phyloP scores from a whole-genome alignment of 2,113 vertebrate genomes.

The Calypte anna region DNA sequence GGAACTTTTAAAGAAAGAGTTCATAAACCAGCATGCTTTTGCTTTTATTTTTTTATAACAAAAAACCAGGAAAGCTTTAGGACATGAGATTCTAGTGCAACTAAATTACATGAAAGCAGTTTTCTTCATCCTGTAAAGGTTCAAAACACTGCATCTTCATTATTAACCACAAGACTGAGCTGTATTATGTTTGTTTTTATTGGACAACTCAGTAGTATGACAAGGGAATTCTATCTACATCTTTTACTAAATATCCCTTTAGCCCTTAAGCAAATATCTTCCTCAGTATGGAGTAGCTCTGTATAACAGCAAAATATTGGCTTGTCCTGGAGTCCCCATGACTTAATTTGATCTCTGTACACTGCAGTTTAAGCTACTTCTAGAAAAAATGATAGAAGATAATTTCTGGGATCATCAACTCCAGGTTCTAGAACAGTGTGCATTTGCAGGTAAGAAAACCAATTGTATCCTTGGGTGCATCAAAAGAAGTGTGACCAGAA shows the following conservation, averaged over 20 bases:
- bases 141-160: background rate
- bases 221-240: too few species aligned
- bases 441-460: background rate
- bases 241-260: background rate
- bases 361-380: background rate
- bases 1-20: background rate
- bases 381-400: background rate
- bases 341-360: background rate
- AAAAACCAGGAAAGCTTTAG: background rate
- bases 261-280: background rate
- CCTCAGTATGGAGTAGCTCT: background rate
- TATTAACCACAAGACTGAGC: background rate
- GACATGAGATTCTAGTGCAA: background rate
- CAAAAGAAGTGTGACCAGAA: too few species aligned
- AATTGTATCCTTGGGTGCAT: too few species aligned
- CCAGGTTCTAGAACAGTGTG: background rate
- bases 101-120: background rate
- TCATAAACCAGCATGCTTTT: background rate
- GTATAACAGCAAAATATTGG: background rate
- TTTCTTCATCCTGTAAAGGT: background rate
- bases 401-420: background rate
- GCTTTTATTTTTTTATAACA: background rate
- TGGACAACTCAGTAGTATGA: too few species aligned
- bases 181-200: background rate
- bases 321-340: background rate